Conservation (phyloP, 1,140 invertebrate genomes). For the Drosophila pandora region DNA sequence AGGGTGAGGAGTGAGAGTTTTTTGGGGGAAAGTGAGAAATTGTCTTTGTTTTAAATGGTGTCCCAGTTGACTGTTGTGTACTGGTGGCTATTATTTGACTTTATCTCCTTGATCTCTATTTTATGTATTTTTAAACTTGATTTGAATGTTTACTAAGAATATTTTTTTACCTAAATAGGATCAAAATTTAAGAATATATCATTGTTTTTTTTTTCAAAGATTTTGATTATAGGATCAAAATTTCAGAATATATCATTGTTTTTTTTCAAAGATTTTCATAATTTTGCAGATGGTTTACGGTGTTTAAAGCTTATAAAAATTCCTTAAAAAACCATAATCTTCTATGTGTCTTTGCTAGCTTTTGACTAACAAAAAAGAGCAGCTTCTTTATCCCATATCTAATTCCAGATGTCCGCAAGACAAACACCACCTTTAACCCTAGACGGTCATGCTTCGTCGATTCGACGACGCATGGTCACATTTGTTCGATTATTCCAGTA, state of each 20-base stretch:
- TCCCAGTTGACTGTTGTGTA: conserved; percentile 17
- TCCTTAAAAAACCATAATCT: too few relatives aligned
- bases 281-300: too few relatives aligned
- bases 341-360: background rate
- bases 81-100: conserved; percentile 25
- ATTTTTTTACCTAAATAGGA: background rate
- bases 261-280: too few relatives aligned
- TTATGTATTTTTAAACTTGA: background rate
- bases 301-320: too few relatives aligned
- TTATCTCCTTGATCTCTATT: conserved; percentile 15
- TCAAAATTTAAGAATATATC: background rate
- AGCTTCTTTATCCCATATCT: background rate
- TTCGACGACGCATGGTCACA: too few relatives aligned
- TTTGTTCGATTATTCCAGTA: too few relatives aligned
- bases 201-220: too few relatives aligned
- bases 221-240: too few relatives aligned
- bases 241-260: background rate
- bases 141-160: background rate
- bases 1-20: background rate
- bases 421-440: conserved; percentile 17
- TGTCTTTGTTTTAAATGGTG: conserved; percentile 44
- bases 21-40: conserved; percentile 37
- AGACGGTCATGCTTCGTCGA: too few relatives aligned
- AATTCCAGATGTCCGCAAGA: conserved; percentile 1
- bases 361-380: background rate